phyloP scores from a whole-genome alignment of 1,140 invertebrate genomes.

The Globodera ellingtonae region DNA sequence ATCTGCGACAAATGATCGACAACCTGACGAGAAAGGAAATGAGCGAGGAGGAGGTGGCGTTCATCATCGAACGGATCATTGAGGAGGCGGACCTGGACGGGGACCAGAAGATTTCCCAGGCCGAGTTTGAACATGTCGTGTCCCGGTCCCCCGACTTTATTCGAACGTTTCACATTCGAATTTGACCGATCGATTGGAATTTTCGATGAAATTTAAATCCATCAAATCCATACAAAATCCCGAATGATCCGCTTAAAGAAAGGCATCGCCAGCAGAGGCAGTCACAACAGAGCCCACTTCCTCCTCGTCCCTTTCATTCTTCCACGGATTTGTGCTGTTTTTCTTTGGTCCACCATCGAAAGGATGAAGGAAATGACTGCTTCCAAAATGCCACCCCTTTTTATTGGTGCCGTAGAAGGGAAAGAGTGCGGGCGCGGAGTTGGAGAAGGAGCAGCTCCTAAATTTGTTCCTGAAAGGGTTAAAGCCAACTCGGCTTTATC shows the following conservation, averaged over 20 bases:
- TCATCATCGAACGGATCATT: slow-evolving; percentile 70
- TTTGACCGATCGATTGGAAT: slow-evolving; percentile 69
- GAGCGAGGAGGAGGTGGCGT: slow-evolving; percentile 80
- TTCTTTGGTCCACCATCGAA: background rate
- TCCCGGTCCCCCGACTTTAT: slow-evolving; percentile 70
- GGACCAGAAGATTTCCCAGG: slow-evolving; percentile 69
- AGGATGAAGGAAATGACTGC: background rate
- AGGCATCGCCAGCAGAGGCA: background rate
- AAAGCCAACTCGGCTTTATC: background rate
- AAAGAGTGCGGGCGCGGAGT: slow-evolving; percentile 5
- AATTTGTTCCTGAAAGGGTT: background rate
- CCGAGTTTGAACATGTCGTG: slow-evolving; percentile 71
- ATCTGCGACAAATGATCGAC: slow-evolving; percentile 24
- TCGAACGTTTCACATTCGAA: slow-evolving; percentile 84
- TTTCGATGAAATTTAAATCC: background rate
- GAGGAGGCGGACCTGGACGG: slow-evolving; percentile 71
- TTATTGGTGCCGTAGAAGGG: background rate
- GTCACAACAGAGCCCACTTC: background rate
- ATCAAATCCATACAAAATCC: background rate
- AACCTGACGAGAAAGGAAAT: slow-evolving; percentile 66
- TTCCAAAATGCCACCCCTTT: background rate
- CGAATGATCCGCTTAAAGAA: background rate
- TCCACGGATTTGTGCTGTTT: background rate
- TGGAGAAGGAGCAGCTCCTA: background rate
- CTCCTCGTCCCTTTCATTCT: background rate